Percentiles rank a stretch among this genome's conserved stretches.
These are phyloP conservation scores for Pterophyllum scalare DNA, from an alignment of 2,113 vertebrate genomes.

Conservation along the genomic window DNA sequence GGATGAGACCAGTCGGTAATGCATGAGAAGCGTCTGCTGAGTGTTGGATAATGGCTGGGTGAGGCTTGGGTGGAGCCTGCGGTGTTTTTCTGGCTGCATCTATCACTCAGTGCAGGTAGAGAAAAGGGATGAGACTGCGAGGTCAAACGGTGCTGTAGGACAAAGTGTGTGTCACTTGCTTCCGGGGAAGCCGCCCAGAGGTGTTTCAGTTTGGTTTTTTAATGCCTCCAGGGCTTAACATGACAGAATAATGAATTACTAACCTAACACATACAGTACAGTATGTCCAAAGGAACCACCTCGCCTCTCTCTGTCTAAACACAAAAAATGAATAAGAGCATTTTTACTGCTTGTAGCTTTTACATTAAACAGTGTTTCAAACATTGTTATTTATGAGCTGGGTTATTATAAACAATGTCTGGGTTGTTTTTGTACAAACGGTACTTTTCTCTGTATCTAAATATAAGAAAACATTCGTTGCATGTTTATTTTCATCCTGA, in stretches of 20 bases:
- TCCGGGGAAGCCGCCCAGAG: conserved; percentile 8
- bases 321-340: not conserved
- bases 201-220: conserved; percentile 1
- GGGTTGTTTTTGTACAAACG: not conserved
- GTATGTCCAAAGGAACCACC: conserved; percentile 9
- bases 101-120: conserved; percentile 6
- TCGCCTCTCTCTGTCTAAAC: not conserved
- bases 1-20: conserved; percentile 50
- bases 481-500: not conserved
- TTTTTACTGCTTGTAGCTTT: conserved; percentile 1
- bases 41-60: conserved; percentile 51
- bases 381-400: not conserved
- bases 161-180: conserved; percentile 1
- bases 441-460: not conserved
- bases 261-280: not conserved
- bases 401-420: not conserved
- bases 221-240: conserved; percentile 15
- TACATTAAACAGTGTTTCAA: not conserved
- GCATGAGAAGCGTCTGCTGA: conserved; percentile 54
- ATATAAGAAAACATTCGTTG: not conserved
- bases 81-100: conserved; percentile 1
- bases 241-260: conserved; percentile 36
- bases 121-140: conserved; percentile 9
- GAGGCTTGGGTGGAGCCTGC: conserved; percentile 23
- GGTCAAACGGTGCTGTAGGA: not conserved